phyloP scores from a whole-genome alignment of 2,888 invertebrate species.

The Plusia festucae region DNA sequence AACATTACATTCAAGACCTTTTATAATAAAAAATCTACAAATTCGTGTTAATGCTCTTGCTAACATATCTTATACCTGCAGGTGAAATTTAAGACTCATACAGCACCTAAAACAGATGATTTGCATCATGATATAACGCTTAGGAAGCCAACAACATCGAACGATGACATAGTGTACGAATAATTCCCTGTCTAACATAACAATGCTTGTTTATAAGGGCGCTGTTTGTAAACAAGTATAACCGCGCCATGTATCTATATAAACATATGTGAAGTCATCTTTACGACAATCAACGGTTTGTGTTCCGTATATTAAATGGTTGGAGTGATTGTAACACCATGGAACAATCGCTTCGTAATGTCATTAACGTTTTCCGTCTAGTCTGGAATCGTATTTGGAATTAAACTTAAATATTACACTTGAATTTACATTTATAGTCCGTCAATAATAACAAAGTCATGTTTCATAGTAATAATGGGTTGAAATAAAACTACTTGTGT shows the following conservation, averaged over 20 bases:
- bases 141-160: slow-evolving; percentile 7
- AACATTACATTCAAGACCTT: too few relatives aligned
- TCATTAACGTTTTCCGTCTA: background rate
- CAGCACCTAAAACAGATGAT: background rate
- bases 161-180: slow-evolving; percentile 32
- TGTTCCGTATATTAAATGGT: slow-evolving; percentile 7
- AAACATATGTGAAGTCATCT: slow-evolving; percentile 40
- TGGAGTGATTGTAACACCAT: background rate
- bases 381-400: background rate
- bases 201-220: slow-evolving; percentile 37
- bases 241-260: slow-evolving; percentile 6
- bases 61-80: background rate
- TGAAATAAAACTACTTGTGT: too few relatives aligned
- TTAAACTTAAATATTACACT: background rate
- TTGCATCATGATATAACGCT: background rate
- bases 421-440: background rate
- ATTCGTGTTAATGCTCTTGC: too few relatives aligned
- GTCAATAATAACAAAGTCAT: background rate
- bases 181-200: slow-evolving; percentile 26
- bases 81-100: background rate
- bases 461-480: background rate
- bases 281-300: slow-evolving; percentile 23
- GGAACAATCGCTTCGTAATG: slow-evolving; percentile 5
- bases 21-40: too few relatives aligned
- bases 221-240: slow-evolving; percentile 32